Evolutionary conservation across 64 coral and sea anemone genomes (phyloP).

Genomic region (Pachyseris speciosa): DNA sequence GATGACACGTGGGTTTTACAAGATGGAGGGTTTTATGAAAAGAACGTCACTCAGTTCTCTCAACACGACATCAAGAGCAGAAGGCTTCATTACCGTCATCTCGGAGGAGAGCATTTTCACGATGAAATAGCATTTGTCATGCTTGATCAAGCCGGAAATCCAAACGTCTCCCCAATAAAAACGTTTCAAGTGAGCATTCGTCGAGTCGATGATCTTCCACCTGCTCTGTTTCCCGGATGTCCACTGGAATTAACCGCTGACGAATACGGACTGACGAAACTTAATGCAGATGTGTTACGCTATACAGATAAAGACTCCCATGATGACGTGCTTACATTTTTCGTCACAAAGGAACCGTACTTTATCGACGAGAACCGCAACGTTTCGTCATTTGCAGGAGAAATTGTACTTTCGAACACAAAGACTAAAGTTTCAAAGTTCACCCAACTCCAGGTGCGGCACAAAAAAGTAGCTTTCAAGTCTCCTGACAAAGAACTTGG

Average conservation of each 20-base stretch:
- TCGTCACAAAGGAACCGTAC: slow-evolving; percentile 47
- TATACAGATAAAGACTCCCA: slow-evolving; percentile 89
- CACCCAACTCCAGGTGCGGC: slow-evolving; percentile 82
- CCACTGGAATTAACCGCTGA: slow-evolving; percentile 55
- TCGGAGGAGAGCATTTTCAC: slow-evolving; percentile 75
- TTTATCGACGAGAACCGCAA: slow-evolving; percentile 62
- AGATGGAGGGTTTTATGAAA: slow-evolving; percentile 68
- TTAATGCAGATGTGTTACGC: slow-evolving; percentile 61
- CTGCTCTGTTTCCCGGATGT: slow-evolving; percentile 17
- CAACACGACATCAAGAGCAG: slow-evolving; percentile 83
- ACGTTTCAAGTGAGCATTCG: slow-evolving; percentile 78
- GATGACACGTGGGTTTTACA: slow-evolving; percentile 60
- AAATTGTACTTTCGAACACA: slow-evolving; percentile 45
- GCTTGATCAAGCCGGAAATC: slow-evolving; percentile 74
- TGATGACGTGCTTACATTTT: slow-evolving; percentile 68
- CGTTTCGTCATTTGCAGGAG: slow-evolving; percentile 43
- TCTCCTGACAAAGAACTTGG: slow-evolving; percentile 74
- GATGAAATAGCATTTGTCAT: slow-evolving; percentile 84
- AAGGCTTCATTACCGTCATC: slow-evolving; percentile 87
- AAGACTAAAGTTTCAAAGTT: slow-evolving; percentile 69
- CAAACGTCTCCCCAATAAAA: slow-evolving; percentile 83
- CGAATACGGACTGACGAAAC: slow-evolving; percentile 45
- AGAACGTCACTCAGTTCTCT: slow-evolving; percentile 79
- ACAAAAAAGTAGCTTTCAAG: slow-evolving; percentile 82
- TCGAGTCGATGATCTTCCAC: slow-evolving; percentile 72